Conservation (phyloP, 2,113 vertebrate genomes). For the Gobio gobio region DNA sequence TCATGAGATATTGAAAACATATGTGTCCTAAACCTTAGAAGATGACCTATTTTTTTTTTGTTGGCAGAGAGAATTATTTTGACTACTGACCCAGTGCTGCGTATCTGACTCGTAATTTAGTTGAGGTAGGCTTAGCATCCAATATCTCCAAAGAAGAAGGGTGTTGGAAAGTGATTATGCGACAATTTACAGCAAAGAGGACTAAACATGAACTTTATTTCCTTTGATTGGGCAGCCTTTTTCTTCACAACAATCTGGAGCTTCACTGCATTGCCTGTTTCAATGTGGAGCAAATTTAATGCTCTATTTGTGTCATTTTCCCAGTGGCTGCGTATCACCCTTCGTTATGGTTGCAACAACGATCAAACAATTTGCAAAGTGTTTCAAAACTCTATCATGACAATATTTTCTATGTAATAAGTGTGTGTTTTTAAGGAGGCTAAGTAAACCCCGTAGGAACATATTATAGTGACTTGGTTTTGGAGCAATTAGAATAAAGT, state of each 20-base stretch:
- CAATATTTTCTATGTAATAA: not conserved
- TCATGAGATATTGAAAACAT: not conserved
- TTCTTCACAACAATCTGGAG: slow-evolving; percentile 25
- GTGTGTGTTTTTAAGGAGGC: not conserved
- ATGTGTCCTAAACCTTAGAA: not conserved
- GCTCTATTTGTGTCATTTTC: slow-evolving; percentile 75
- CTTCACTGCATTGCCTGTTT: slow-evolving; percentile 52
- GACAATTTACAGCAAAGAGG: slow-evolving; percentile 44
- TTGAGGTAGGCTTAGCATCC: not conserved
- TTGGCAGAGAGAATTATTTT: not conserved
- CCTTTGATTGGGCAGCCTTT: slow-evolving; percentile 40
- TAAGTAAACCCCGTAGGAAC: not conserved
- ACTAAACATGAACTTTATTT: slow-evolving; percentile 57
- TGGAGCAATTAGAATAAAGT: slow-evolving; percentile 51
- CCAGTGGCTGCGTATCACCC: slow-evolving; percentile 61
- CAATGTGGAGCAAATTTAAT: slow-evolving; percentile 76
- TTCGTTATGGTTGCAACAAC: not conserved
- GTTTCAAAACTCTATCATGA: not conserved
- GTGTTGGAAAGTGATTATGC: not conserved
- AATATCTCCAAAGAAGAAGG: not conserved
- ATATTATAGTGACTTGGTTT: not conserved
- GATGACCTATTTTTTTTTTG: not conserved
- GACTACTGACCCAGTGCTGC: not conserved
- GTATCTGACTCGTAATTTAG: not conserved
- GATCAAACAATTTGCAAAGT: not conserved